phyloP scores from a whole-genome alignment of 2,797 vertebrate species.

The Myotis daubentonii region DNA sequence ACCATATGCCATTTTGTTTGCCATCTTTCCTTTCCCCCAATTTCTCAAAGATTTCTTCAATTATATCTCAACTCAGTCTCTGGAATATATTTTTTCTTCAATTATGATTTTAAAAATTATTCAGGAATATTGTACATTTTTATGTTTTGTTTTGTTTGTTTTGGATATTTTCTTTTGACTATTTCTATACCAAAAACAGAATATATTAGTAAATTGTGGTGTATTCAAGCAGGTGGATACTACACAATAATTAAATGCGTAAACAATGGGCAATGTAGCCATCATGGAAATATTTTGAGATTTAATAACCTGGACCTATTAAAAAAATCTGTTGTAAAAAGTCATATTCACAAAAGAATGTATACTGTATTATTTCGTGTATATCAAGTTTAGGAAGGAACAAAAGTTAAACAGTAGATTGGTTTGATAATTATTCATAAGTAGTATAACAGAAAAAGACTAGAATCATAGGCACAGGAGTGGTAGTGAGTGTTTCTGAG shows the following conservation, averaged over 20 bases:
- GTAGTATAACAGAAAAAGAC: background rate
- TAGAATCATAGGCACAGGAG: background rate
- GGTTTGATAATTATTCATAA: background rate
- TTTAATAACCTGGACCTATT: background rate
- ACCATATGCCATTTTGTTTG: background rate
- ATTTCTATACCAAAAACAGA: background rate
- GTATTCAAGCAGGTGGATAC: background rate
- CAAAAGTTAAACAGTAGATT: background rate
- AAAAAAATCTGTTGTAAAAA: background rate
- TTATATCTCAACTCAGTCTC: background rate
- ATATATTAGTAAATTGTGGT: background rate
- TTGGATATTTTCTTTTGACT: background rate
- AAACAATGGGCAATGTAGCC: background rate
- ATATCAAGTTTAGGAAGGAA: background rate
- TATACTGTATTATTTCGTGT: background rate
- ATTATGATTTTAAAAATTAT: background rate
- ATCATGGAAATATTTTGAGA: background rate
- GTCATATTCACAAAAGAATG: background rate
- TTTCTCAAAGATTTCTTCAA: background rate
- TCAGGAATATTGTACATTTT: background rate
- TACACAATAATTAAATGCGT: background rate
- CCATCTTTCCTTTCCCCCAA: background rate
- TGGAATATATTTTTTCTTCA: background rate
- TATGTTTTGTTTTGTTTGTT: background rate
- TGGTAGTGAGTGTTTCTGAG: background rate